Conservation (phyloP, 2,888 invertebrate genomes). For the Apamea crenata region DNA sequence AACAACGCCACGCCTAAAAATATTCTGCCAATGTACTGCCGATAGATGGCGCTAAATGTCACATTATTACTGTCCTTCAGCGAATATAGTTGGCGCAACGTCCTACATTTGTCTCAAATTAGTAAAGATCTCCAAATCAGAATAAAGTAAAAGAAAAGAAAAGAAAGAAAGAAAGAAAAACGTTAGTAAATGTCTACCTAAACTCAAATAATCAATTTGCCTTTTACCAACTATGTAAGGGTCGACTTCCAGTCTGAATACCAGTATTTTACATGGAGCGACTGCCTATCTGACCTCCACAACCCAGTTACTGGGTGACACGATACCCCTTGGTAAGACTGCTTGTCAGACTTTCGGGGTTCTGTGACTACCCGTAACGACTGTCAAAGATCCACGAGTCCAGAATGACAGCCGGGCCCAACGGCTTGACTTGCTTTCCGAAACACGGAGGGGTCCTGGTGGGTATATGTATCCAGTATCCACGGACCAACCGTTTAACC, state of each 20-base stretch:
- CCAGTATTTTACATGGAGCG: background rate
- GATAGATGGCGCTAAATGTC: background rate
- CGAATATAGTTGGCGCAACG: constrained; percentile 21
- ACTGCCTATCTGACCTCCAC: no score
- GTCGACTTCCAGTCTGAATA: background rate
- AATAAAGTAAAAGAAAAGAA: no score
- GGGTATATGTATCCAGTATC: background rate
- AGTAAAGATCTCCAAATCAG: background rate
- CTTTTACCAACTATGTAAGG: background rate
- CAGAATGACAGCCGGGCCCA: background rate
- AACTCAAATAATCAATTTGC: background rate
- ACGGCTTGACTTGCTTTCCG: background rate
- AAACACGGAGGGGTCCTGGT: background rate
- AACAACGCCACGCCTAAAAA: background rate
- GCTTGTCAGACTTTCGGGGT: no score
- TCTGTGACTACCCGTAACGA: background rate
- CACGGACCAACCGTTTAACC: background rate
- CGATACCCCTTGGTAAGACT: no score
- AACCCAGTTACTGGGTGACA: no score
- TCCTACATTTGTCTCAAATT: background rate
- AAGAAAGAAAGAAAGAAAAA: no score
- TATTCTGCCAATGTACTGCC: background rate
- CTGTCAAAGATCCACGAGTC: background rate
- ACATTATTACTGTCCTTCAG: background rate
- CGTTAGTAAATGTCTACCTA: background rate